Evolutionary conservation across 2,113 vertebrate species (phyloP), one percentile per base, ranked within the genome.

Genomic region (Chloropsis hardwickii): DNA sequence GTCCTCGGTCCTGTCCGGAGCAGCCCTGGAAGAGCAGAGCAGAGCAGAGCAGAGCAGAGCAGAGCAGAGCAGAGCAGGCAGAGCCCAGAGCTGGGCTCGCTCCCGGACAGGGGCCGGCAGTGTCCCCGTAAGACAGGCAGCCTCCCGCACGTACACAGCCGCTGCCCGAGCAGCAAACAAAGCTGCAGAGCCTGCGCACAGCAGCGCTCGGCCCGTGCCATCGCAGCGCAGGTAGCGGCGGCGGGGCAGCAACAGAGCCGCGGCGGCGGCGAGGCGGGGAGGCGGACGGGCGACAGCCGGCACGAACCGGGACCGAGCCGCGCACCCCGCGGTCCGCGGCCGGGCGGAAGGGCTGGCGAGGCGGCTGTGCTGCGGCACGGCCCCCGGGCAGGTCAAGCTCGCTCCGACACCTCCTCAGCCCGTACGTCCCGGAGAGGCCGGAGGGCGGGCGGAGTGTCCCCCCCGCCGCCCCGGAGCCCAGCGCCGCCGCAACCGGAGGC

Each of bases 61-160:
- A 6, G 13, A 78, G 89, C 69, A 11, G 22, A 64, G 80, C 40
- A 5, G 42, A 56, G 81, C 51, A 51, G 78, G 88, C 79, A 88
- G 21, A 79, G 88, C 76, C 28, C n/a, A 21, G 48, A 67, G 25
- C 88, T 11, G 88, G 57, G 90, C 73, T 44, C 8, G 81, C 90
- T 88, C 27, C 78, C 4, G 65, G 93, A 70, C 90, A 88, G 85
- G 91, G 95, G 88, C 92, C 85, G 88, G 94, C 86, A 62, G 64
- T 13, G 95, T 93, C 88, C 86, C 96, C 40, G 87, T 83, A 88
- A 92, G 92, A 94, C 87, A 83, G 70, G 0, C 39, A 42, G 90
- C 85, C 93, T 92, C 64, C 93, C 16, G 96, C 97, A 97, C 97
- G 96, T 97, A 96, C 94, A 93, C 97, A 97, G 92, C 62, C 83